Evolutionary conservation across 2,888 invertebrate genomes (phyloP).

Genomic region (Bimastos eiseni): DNA sequence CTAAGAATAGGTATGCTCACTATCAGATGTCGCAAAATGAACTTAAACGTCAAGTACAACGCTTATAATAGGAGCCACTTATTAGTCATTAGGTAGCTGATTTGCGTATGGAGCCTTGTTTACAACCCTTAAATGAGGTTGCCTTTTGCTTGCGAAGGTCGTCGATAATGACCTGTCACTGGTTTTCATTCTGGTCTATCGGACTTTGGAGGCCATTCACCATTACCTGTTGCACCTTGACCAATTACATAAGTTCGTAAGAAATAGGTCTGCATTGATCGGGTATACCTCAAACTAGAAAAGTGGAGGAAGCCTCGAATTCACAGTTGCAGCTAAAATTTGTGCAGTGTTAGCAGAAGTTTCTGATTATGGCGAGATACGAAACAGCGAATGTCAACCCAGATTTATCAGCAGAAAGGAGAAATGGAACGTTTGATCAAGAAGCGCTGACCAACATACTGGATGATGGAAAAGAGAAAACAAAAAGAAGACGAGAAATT

Average conservation of each 20-base stretch:
- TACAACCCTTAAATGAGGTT: background rate
- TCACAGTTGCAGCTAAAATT: background rate
- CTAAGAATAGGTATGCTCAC: background rate
- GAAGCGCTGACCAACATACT: conserved; percentile 52
- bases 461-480: conserved; percentile 49
- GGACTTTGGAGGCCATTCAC: background rate
- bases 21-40: background rate
- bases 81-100: background rate
- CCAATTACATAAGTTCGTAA: background rate
- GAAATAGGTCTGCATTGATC: background rate
- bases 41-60: background rate
- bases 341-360: background rate
- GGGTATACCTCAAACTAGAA: background rate
- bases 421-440: conserved; percentile 51
- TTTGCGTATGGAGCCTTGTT: background rate
- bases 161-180: background rate
- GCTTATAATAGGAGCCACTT: background rate
- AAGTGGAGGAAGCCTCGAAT: background rate
- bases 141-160: background rate
- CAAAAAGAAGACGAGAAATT: conserved; percentile 39
- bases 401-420: conserved; percentile 52
- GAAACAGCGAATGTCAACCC: conserved; percentile 48
- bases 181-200: background rate
- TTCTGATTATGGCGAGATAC: conserved; percentile 15
- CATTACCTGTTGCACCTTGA: background rate